Evolutionary conservation across 2,113 vertebrate species (phyloP), one percentile per base, ranked within the genome.

Genomic region (Epinephelus fuscoguttatus): DNA sequence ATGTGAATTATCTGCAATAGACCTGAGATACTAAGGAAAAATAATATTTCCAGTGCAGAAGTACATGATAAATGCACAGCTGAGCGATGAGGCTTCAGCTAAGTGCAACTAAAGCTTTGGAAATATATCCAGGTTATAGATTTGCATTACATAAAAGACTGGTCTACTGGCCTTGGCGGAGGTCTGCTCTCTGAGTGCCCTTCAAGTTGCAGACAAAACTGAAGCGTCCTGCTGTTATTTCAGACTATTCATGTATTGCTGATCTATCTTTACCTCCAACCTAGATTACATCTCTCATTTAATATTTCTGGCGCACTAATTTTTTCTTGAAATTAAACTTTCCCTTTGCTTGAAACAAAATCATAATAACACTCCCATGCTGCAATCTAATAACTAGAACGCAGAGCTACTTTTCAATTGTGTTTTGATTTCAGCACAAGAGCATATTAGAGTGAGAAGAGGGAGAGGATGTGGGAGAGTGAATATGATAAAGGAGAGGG

Each of bases 401-500:
- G 2, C 19, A 52, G 63, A 70, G 69, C 68, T 45, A 47, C 47
- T 71, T 82, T 75, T 82, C n/a, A 64, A 17, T 63, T 80, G 56
- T 73, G 69, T 30, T 88, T 77, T 53, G 55, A 75, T 75, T 84
- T 80, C 42, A 68, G 66, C 5, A 42, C 17, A n/a, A 25, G 13
- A 71, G 71, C 40, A 81, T 68, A 56, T 63, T 53, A 45, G 21
- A 70, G 42, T 25, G 49, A 53, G 67, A 25, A 23, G 11, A 50
- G 62, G 10, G 33, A 64, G 45, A 71, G 27, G 49, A 63, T 42
- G 55, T 75, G 53, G 53, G 70, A 45, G 57, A 81, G 57, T 8
- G 52, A 66, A 56, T 30, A 60, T 82, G 82, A 85, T 84, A 73
- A 79, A 75, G 63, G 5, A 71, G 69, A 56, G 25, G 63, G 23